Base-by-base conservation (phyloP, 2,797 vertebrate genomes). In the Tragopan temminckii region DNA sequence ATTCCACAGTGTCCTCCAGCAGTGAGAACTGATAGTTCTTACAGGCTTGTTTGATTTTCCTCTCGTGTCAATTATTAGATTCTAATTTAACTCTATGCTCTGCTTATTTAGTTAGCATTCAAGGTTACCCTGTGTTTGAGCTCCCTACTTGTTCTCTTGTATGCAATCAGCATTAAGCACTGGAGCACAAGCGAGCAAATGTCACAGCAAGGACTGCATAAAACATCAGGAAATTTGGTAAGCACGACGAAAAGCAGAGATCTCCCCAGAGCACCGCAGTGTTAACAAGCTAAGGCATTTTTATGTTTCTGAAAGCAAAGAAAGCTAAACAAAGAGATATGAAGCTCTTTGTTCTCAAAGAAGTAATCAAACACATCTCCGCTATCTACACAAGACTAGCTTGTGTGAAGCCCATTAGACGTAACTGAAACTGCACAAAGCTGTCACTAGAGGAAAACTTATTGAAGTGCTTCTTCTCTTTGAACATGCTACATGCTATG, bases 281-380 rank as follows among this genome's bases (percentile, higher is more conserved):
- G 91, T 89, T 88, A 95, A 94, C 40, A 68, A 95, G 74, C 27
- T 72, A 95, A 93, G 50, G 77, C 74, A 89, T 93, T 94, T 95
- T 95, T 83, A 92, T 87, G 83, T 68, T 89, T 88, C 45, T 88
- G 74, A 95, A 71, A 88, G 62, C 67, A 93, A 88, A 93, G n/a
- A 42, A 38, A 69, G 57, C 63, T 55, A 74, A 86, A 82, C 36
- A 87, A 72, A 89, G 79, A 92, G 61, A 46, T 71, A 35, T 59
- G 42, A 40, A 35, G 43, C 23, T 24, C 64, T 85, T 84, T 42
- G 50, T 83, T 80, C 64, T 83, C 68, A 25, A 64, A 89, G 53
- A 69, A 55, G 55, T 88, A 79, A 90, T 67, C 69, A 80, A 43
- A 74, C 80, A 13, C 63, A 86, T 59, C 23, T 58, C 66, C 5